Conservation (phyloP, 2,113 vertebrate genomes). For the Otus sunia region DNA sequence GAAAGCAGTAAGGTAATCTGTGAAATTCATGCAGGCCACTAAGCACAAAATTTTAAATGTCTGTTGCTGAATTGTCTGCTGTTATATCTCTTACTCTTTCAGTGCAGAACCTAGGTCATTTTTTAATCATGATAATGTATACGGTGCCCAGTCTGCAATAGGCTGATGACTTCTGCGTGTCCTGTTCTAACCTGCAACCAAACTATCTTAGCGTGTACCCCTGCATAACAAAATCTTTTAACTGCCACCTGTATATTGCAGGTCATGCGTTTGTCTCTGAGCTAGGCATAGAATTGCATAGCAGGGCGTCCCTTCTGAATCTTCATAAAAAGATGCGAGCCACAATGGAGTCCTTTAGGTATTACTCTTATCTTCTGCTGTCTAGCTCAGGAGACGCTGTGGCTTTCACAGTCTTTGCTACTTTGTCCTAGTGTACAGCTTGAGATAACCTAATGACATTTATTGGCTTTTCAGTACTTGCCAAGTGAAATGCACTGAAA, state of each 20-base stretch:
- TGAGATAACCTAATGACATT: neutral
- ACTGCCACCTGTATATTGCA: neutral
- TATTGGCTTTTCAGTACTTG: neutral
- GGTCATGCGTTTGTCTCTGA: rapidly evolving
- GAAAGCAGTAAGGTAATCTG: neutral
- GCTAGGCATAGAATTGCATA: neutral
- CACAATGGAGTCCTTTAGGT: neutral
- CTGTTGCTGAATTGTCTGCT: neutral
- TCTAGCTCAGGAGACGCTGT: neutral
- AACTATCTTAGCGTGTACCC: rapidly evolving
- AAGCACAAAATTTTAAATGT: neutral
- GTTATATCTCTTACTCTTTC: neutral
- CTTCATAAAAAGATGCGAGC: neutral
- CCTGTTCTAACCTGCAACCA: neutral
- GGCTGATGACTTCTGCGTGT: neutral
- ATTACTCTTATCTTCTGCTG: neutral
- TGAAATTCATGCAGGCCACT: neutral
- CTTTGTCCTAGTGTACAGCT: neutral
- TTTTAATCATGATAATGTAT: neutral
- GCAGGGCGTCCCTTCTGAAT: neutral
- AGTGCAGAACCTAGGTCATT: neutral
- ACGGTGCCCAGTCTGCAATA: neutral
- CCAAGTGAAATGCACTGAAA: neutral
- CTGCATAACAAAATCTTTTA: neutral
- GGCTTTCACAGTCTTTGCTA: neutral